Conservation (phyloP, 2,113 vertebrate species). For the Leucosticte australis region DNA sequence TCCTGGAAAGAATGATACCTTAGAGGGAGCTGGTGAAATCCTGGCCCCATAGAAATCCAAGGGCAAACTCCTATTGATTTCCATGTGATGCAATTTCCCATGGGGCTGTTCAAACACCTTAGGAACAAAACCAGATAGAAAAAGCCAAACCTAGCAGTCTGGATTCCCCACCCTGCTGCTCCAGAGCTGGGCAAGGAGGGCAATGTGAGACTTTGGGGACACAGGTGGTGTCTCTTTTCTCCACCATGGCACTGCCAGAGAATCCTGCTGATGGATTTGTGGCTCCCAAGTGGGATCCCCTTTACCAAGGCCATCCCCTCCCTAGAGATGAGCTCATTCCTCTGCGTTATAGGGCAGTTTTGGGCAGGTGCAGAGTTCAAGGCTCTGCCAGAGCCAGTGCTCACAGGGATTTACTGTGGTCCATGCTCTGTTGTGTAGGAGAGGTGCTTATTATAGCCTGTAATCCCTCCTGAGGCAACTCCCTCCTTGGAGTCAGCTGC, state of each 20-base stretch:
- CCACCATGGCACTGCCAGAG: rapidly evolving
- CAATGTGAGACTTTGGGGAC: neutral
- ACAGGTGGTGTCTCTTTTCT: rapidly evolving
- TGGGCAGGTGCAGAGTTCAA: neutral
- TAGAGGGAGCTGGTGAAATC: neutral
- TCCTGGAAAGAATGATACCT: neutral
- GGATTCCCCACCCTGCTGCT: neutral
- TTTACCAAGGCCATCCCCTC: neutral
- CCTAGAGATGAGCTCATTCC: neutral
- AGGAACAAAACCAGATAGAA: neutral
- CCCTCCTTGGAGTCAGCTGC: conserved; percentile 17
- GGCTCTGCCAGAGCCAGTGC: neutral
- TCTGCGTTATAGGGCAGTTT: neutral
- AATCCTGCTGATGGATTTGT: neutral
- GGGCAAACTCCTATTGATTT: neutral
- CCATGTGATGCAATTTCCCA: neutral
- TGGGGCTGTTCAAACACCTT: neutral
- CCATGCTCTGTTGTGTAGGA: neutral
- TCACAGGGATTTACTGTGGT: neutral
- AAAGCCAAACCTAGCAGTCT: neutral
- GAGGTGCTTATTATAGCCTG: neutral
- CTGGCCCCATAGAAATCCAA: neutral
- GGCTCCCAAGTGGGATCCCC: neutral
- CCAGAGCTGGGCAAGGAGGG: neutral
- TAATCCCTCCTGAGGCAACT: neutral